phyloP scores from a whole-genome alignment of 2,113 vertebrate species.

The Hiodon tergisus region DNA sequence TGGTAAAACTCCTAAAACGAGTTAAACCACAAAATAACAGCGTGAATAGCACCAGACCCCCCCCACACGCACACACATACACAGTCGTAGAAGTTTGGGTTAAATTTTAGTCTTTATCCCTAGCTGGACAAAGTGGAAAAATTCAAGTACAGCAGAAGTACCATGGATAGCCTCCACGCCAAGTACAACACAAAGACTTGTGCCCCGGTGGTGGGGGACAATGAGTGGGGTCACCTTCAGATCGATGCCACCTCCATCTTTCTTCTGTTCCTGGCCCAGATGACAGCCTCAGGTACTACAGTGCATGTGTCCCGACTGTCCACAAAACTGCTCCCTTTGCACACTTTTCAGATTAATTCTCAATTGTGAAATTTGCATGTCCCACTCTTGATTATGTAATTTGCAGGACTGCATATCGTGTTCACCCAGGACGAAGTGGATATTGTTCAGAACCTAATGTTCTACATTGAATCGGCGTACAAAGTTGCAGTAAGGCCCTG shows the following conservation, averaged over 20 bases:
- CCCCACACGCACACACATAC: neutral
- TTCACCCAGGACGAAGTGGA: slow-evolving; percentile 89
- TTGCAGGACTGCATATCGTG: slow-evolving; percentile 83
- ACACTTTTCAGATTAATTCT: neutral
- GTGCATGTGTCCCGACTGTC: neutral
- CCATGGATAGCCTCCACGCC: slow-evolving; percentile 81
- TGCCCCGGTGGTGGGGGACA: slow-evolving; percentile 76
- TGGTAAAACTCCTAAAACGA: too few species aligned
- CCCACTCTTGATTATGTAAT: neutral
- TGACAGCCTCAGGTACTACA: slow-evolving; percentile 79
- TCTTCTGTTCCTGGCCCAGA: slow-evolving; percentile 87
- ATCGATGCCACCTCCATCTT: slow-evolving; percentile 89
- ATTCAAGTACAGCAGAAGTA: slow-evolving; percentile 87
- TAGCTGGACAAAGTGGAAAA: slow-evolving; percentile 92
- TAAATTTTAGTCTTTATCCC: neutral
- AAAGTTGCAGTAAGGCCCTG: slow-evolving; percentile 82
- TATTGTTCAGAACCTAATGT: slow-evolving; percentile 90
- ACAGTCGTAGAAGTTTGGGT: neutral
- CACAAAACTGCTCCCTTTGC: neutral
- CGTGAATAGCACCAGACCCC: neutral
- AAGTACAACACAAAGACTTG: slow-evolving; percentile 87
- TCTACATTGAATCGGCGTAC: slow-evolving; percentile 94
- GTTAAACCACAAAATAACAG: neutral
- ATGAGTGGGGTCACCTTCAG: slow-evolving; percentile 91
- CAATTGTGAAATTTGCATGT: neutral